Evolutionary conservation across 2,888 invertebrate genomes (phyloP).

Genomic region (Lasioglossum malachurum): DNA sequence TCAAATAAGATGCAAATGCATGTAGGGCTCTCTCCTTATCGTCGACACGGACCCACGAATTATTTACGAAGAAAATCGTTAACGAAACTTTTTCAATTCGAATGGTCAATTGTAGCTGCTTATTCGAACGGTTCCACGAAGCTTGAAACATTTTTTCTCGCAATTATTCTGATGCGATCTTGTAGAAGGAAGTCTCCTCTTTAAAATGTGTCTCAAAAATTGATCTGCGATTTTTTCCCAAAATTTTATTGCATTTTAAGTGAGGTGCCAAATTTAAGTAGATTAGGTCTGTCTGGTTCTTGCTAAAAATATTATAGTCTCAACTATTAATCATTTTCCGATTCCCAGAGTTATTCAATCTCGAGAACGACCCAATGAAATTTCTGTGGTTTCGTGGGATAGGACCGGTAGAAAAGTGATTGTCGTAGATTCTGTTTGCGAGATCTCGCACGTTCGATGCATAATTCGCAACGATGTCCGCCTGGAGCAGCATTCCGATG

Average conservation of each 20-base stretch:
- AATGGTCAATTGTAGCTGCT: too few relatives aligned
- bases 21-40: neutral
- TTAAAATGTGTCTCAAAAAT: neutral
- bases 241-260: neutral
- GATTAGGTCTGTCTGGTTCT: neutral
- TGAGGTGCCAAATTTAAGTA: neutral
- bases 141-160: neutral
- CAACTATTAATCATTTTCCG: neutral
- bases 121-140: neutral
- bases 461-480: conserved; percentile 71
- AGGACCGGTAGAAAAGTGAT: conserved; percentile 51
- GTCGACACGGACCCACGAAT: neutral
- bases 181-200: neutral
- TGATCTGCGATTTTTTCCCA: neutral
- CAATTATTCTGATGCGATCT: neutral
- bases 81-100: neutral
- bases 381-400: neutral
- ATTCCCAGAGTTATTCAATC: neutral
- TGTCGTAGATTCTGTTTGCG: conserved; percentile 72
- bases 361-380: neutral
- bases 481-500: conserved; percentile 47
- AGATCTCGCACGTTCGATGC: conserved; percentile 73
- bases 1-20: conserved; percentile 8
- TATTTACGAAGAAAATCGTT: neutral
- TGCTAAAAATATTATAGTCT: too few relatives aligned